Percentiles rank a stretch among this genome's conserved stretches.
Conservation (phyloP, 2,797 vertebrate genomes). For the Takifugu ocellatus region DNA sequence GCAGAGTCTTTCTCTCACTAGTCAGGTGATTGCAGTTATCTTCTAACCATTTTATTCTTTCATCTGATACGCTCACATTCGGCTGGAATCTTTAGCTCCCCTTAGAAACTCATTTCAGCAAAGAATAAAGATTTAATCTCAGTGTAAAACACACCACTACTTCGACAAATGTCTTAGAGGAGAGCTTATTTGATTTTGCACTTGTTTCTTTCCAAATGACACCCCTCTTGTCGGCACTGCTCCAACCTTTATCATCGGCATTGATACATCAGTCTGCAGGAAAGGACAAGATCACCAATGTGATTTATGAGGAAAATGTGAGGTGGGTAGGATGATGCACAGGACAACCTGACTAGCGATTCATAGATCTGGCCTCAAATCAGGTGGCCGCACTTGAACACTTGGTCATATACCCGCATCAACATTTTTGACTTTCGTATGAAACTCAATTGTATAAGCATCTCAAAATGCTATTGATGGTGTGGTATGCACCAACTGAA, state of each 20-base stretch:
- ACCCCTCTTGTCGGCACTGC: constrained; percentile 16
- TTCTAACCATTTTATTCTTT: not conserved
- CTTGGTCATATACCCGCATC: too few relatives aligned
- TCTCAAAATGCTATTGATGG: too few relatives aligned
- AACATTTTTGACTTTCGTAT: too few relatives aligned
- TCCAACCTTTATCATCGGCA: constrained; percentile 28
- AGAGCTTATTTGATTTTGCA: constrained; percentile 17
- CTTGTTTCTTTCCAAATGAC: constrained; percentile 20
- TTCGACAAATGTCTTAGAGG: constrained; percentile 14
- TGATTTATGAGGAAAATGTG: constrained; percentile 11
- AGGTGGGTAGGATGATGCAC: not conserved
- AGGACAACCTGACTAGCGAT: not conserved
- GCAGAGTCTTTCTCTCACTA: constrained; percentile 21
- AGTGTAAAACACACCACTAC: constrained; percentile 22
- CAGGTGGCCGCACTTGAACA: too few relatives aligned
- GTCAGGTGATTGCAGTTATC: constrained; percentile 13
- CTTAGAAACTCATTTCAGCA: constrained; percentile 26
- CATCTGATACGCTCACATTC: not conserved
- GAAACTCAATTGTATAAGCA: too few relatives aligned
- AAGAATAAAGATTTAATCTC: constrained; percentile 28
- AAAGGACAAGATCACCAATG: constrained; percentile 17
- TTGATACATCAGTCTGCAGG: constrained; percentile 21
- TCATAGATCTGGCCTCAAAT: not conserved
- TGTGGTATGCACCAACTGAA: too few relatives aligned
- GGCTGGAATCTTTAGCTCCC: constrained; percentile 12